Evolutionary conservation across 2,113 vertebrate species (phyloP).

Genomic region (Pelodiscus sinensis): DNA sequence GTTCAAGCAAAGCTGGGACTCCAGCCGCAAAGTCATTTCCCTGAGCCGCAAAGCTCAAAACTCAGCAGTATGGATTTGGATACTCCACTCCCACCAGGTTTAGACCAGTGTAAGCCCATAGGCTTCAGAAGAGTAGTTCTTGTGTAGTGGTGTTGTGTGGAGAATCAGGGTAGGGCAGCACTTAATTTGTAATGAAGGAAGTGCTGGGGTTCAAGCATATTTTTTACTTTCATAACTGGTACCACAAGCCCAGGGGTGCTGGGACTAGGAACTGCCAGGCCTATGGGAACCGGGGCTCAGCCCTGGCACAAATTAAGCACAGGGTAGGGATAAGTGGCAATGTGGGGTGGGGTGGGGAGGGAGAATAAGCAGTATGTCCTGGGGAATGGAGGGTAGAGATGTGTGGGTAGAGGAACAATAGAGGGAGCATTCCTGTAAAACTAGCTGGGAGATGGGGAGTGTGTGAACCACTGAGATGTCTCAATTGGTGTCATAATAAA

Average conservation of each 20-base stretch:
- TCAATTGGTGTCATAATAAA: background rate
- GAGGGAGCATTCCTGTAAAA: background rate
- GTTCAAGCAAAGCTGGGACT: constrained; percentile 40
- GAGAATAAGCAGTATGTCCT: background rate
- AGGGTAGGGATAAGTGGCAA: background rate
- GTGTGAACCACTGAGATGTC: background rate
- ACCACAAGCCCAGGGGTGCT: too few relatives aligned
- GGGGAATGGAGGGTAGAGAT: background rate
- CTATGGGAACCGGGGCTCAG: too few relatives aligned
- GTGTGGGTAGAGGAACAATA: background rate
- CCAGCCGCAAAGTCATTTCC: background rate
- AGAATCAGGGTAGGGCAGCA: background rate
- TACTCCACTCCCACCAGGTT: background rate
- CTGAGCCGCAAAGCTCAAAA: background rate
- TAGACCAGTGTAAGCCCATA: background rate
- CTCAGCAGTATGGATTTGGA: background rate
- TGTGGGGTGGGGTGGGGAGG: fast-evolving
- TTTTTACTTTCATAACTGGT: too few relatives aligned
- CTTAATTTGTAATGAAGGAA: too few relatives aligned
- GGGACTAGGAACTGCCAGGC: too few relatives aligned
- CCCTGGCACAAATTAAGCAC: too few relatives aligned
- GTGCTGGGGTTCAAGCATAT: too few relatives aligned
- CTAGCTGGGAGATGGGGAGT: background rate
- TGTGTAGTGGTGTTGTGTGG: background rate
- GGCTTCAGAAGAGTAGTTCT: background rate